Evolutionary conservation across 2,797 vertebrate genomes (phyloP), one percentile per base, ranked within the genome.

Genomic region (Sparus aurata): DNA sequence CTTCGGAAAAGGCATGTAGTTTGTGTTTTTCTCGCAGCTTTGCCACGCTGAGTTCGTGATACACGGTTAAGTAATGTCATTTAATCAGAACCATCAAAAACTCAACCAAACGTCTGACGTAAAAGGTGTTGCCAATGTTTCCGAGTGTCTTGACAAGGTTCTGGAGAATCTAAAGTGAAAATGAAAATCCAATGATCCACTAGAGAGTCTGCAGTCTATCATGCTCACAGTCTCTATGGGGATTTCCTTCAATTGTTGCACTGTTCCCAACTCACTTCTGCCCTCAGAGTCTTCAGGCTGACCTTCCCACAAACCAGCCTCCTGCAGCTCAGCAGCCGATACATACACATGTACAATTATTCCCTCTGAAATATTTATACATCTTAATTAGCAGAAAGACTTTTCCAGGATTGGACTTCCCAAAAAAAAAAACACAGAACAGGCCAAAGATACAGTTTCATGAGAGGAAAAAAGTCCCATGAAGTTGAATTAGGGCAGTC

Each of bases 221-320:
- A 74, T 73, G 60, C 79, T 68, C 55, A 23, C 68, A 73, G 88
- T 72, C 85, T 89, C 90, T 58, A 13, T 62, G 76, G 92, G 93
- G 91, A 94, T 90, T 93, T 95, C 94, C 94, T 94, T 87, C 93
- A 70, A 95, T 94, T 94, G 94, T 95, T 93, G 79, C 75, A 18
- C 30, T 80, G 72, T 87, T 92, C 89, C 89, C 75, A 49, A 58
- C 65, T 82, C 66, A 68, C 59, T 62, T 46, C 74, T 78, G 59
- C 50, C 46, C 60, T 68, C 47, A 67, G 60, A 23, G 53, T 59
- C 73, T 72, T 75, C 60, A 86, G 60, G 54, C 55, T 46, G 67
- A 81, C 34, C n/a, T 69, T 67, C 67, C 5, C 41, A 61, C 59
- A 79, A 52, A 73, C 43, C 71, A 54, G 7, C 13, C n/a, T 17